These are phyloP conservation scores for Mimas tiliae DNA, from an alignment of 2,888 invertebrate species.

Conservation along the genomic window DNA sequence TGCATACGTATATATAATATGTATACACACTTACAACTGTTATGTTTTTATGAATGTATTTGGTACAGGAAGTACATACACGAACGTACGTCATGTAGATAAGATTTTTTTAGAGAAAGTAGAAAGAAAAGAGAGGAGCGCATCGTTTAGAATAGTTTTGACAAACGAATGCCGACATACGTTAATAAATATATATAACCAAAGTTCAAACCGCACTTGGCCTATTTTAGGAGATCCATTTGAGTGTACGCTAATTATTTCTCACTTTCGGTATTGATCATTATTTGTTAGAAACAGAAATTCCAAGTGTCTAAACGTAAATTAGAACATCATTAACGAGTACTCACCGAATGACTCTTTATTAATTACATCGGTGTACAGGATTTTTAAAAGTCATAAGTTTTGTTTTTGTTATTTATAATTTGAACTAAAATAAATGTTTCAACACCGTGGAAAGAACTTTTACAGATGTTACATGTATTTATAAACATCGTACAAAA, in stretches of 20 bases:
- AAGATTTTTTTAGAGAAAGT: conserved; percentile 17
- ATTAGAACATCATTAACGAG: neutral
- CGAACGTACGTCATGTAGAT: neutral
- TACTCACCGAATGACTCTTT: neutral
- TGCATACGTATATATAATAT: neutral
- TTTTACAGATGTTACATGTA: conserved; percentile 21
- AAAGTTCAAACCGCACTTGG: neutral
- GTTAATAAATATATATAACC: conserved; percentile 30
- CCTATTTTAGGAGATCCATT: conserved; percentile 29
- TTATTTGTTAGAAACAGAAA: conserved; percentile 3
- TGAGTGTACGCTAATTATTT: conserved; percentile 14
- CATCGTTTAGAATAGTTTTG: conserved; percentile 32
- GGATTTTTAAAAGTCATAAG: neutral
- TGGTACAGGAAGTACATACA: neutral
- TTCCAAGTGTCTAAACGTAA: neutral
- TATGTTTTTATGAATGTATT: neutral
- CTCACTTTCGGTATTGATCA: conserved; percentile 13
- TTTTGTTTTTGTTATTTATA: conserved; percentile 12
- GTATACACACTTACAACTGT: conserved; percentile 5
- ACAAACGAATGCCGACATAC: conserved; percentile 35
- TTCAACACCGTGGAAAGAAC: conserved; percentile 4
- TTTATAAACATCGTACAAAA: conserved; percentile 24
- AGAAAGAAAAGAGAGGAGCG: conserved; percentile 33
- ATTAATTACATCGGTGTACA: conserved; percentile 3
- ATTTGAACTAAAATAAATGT: neutral